phyloP scores from a whole-genome alignment of 2,888 invertebrate genomes.

The Odontomyia ornata region DNA sequence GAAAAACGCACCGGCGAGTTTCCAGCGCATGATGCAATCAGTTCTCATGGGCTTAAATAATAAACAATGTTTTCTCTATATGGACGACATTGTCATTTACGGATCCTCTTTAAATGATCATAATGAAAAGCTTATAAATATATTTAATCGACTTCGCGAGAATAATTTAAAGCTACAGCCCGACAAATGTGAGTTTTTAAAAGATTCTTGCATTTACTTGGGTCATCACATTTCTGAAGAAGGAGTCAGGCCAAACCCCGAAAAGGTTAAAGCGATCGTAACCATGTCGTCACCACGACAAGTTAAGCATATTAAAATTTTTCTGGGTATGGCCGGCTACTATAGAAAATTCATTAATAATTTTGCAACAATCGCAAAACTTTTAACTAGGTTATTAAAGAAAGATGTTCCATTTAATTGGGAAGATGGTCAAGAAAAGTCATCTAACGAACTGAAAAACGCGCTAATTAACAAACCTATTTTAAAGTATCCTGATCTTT shows the following conservation, averaged over 20 bases:
- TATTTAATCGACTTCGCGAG: no score
- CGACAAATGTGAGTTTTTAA: no score
- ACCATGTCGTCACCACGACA: conserved; percentile 52
- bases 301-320: conserved; percentile 54
- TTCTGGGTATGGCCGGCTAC: conserved; percentile 51
- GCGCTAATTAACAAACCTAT: neutral
- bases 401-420: no score
- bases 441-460: neutral
- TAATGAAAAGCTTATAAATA: conserved; percentile 49
- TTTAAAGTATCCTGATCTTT: conserved; percentile 25
- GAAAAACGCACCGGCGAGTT: conserved; percentile 60
- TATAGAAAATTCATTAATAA: no score
- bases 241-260: conserved; percentile 50
- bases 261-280: conserved; percentile 51
- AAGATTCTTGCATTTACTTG: no score
- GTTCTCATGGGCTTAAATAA: conserved; percentile 50
- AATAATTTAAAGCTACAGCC: no score
- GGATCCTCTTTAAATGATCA: conserved; percentile 54
- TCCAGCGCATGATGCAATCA: conserved; percentile 60
- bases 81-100: conserved; percentile 55
- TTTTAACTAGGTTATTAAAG: no score
- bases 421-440: neutral
- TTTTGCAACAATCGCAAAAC: no score
- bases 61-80: conserved; percentile 56
- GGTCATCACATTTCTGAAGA: no score